These are phyloP conservation scores for Scleropages formosus DNA, from an alignment of 2,797 vertebrate genomes.

Conservation along the genomic window DNA sequence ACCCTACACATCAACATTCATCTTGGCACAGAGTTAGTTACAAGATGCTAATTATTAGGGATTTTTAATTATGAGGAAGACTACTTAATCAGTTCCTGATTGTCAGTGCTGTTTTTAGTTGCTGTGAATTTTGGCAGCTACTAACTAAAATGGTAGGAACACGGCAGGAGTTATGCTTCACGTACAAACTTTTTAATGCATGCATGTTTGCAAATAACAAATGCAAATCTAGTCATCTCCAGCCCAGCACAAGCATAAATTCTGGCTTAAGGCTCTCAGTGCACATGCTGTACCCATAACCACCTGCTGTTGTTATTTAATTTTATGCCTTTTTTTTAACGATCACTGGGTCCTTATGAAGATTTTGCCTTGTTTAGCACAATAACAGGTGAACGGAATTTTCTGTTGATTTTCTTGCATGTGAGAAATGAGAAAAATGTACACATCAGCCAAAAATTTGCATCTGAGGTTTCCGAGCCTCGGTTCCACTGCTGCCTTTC, in stretches of 20 bases:
- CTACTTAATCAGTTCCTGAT: too few species aligned
- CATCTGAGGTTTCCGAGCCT: neutral
- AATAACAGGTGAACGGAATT: neutral
- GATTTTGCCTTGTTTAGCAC: neutral
- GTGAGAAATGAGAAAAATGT: neutral
- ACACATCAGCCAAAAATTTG: neutral
- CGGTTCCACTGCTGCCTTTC: neutral
- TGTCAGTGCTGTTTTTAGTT: too few species aligned
- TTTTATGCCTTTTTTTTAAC: neutral
- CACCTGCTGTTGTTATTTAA: neutral
- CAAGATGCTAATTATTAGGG: too few species aligned
- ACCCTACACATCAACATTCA: too few species aligned
- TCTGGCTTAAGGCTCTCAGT: neutral
- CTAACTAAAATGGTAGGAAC: too few species aligned
- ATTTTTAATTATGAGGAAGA: too few species aligned
- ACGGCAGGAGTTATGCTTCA: too few species aligned
- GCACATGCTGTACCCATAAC: neutral
- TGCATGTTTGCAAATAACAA: neutral
- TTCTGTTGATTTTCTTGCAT: neutral
- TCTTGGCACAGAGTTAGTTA: too few species aligned
- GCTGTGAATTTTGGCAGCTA: too few species aligned
- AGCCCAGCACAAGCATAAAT: constrained; percentile 7
- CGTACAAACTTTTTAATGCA: neutral
- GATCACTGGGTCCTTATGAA: neutral
- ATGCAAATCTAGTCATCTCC: constrained; percentile 11